These are phyloP conservation scores for Cossypha dichroa DNA, from an alignment of 2,797 vertebrate genomes.

Conservation along the genomic window DNA sequence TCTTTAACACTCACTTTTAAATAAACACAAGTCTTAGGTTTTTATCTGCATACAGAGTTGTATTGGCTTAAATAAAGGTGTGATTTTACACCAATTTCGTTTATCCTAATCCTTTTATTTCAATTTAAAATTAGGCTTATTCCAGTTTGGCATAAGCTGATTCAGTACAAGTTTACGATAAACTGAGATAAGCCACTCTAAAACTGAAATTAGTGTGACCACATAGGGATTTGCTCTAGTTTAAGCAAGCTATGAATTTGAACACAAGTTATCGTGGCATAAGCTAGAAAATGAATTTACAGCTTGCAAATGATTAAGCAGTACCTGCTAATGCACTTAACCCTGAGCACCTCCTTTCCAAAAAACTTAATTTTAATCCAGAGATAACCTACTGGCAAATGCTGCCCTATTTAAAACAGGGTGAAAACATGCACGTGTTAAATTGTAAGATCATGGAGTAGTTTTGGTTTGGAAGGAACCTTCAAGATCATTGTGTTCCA, in stretches of 20 bases:
- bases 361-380: not conserved
- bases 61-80: constrained; percentile 42
- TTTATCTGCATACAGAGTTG: not conserved
- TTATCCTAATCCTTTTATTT: constrained; percentile 56
- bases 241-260: not conserved
- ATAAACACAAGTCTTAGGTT: not conserved
- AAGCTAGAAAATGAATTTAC: constrained; percentile 15
- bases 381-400: not conserved
- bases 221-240: not conserved
- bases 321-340: not conserved
- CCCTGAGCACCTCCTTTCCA: not conserved
- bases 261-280: not conserved
- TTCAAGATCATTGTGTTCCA: not conserved
- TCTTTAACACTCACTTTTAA: not conserved
- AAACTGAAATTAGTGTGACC: constrained; percentile 46
- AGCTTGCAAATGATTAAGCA: not conserved
- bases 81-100: constrained; percentile 43
- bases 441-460: not conserved
- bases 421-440: not conserved
- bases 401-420: not conserved
- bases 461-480: not conserved
- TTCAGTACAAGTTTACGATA: constrained; percentile 49
- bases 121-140: constrained; percentile 44
- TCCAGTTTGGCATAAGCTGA: not conserved
- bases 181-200: constrained; percentile 47